phyloP scores from a whole-genome alignment of 2,888 invertebrate species.

The Ochropleura leucogaster region DNA sequence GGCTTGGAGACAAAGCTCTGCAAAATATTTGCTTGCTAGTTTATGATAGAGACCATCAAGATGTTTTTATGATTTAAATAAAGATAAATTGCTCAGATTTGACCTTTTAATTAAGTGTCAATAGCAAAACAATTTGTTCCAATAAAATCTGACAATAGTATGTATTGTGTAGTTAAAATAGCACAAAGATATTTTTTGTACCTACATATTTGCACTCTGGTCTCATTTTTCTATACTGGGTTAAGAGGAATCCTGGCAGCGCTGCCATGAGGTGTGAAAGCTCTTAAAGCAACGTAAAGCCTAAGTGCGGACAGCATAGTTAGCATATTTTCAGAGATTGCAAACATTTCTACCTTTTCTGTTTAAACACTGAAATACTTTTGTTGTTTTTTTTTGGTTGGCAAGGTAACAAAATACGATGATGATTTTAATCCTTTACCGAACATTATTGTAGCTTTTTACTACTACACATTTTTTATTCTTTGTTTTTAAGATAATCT shows the following conservation, averaged over 20 bases:
- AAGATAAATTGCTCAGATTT: constrained; percentile 1
- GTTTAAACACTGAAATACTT: constrained; percentile 12
- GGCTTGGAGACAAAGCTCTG: constrained; percentile 5
- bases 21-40: background rate
- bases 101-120: constrained; percentile 28
- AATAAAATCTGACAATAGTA: background rate
- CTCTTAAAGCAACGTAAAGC: constrained; percentile 47
- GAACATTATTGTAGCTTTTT: background rate
- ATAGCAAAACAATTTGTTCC: constrained; percentile 25
- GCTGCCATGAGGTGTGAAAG: constrained; percentile 39
- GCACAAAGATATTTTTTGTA: constrained; percentile 4
- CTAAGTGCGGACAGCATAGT: constrained; percentile 36
- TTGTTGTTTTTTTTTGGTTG: constrained; percentile 1
- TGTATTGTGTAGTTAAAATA: background rate
- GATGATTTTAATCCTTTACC: no score
- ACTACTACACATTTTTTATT: no score
- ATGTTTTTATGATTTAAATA: background rate
- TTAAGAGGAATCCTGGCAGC: constrained; percentile 46
- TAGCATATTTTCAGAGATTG: constrained; percentile 35
- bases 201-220: background rate
- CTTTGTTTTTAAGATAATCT: background rate
- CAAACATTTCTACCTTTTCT: constrained; percentile 20
- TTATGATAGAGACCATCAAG: background rate
- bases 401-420: background rate
- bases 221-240: constrained; percentile 32